Evolutionary conservation across 2,113 vertebrate species (phyloP), one percentile per base, ranked within the genome.

Genomic region (Uria lomvia): DNA sequence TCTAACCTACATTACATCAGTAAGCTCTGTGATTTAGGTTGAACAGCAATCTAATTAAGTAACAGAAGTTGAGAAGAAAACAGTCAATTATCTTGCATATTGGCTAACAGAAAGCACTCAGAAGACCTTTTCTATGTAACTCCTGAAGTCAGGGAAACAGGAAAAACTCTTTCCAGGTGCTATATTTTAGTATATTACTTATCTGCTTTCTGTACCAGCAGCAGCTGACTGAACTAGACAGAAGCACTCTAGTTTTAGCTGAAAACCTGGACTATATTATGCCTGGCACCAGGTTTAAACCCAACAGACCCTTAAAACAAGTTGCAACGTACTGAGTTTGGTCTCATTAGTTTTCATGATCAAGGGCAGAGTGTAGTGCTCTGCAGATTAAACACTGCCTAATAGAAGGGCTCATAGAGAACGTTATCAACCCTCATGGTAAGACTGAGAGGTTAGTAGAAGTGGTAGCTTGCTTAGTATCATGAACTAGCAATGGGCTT

Each of bases 381-480:
- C 40, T 8, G 11, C 53, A 60, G 12, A 67, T 66, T 27, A 56
- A 92, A n/a, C 17, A 45, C 0, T 0, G 0, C 22, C 21, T 21
- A 56, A 38, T 2, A 19, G 27, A 66, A 86, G 21, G 26, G 13
- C n/a, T 90, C 66, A 63, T 7, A 10, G 56, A 38, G 38, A 60
- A 45, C 2, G 0, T 27, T 27, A n/a, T 11, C 77, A 71, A 9
- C 20, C 21, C 15, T 87, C 15, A 23, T 0, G 4, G 38, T 14
- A 53, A 21, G 22, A 6, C 7, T 32, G 9, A 34, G n/a, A 9
- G 53, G 65, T 26, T 38, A 18, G 14, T 1, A 50, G 29, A 50
- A 71, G 19, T 4, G 40, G 1, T 4, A 60, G 21, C 13, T 67
- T 83, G 29, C 40, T 65, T 21, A 47, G 16, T 7, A 14, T 42